Evolutionary conservation across 2,888 invertebrate species (phyloP).

Genomic region (Scaptomyza flava): DNA sequence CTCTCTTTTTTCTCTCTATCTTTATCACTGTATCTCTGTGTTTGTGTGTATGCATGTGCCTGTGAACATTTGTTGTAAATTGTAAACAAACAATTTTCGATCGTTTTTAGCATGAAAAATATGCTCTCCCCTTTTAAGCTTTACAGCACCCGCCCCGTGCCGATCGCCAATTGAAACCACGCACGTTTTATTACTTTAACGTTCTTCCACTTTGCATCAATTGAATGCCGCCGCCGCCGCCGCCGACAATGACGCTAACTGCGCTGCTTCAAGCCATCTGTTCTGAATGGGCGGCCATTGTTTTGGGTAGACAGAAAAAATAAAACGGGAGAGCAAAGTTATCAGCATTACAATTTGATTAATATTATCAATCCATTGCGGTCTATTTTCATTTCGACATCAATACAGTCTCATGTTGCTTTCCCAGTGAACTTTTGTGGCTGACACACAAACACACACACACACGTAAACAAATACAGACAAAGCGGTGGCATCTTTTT

Average conservation of each 20-base stretch:
- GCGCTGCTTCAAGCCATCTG: conserved; percentile 53
- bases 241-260: conserved; percentile 11
- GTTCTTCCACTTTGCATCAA: conserved; percentile 57
- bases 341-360: conserved; percentile 56
- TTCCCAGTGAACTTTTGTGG: conserved; percentile 75
- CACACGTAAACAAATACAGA: conserved; percentile 6
- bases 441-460: conserved; percentile 36
- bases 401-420: conserved; percentile 64
- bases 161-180: conserved; percentile 34
- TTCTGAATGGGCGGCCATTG: conserved; percentile 64
- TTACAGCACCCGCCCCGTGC: neutral
- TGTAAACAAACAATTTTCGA: conserved; percentile 59
- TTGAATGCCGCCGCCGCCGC: conserved; percentile 54
- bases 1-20: conserved; percentile 14
- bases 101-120: conserved; percentile 53
- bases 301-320: conserved; percentile 26
- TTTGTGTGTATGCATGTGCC: conserved; percentile 3
- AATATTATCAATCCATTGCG: conserved; percentile 74
- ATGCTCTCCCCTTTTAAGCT: conserved; percentile 13
- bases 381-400: conserved; percentile 64
- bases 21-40: neutral
- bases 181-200: conserved; percentile 40
- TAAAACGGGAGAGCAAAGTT: conserved; percentile 38
- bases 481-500: conserved; percentile 70
- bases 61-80: conserved; percentile 55